These are phyloP conservation scores for Halichoeres trimaculatus DNA, from an alignment of 2,113 vertebrate genomes.

Conservation along the genomic window DNA sequence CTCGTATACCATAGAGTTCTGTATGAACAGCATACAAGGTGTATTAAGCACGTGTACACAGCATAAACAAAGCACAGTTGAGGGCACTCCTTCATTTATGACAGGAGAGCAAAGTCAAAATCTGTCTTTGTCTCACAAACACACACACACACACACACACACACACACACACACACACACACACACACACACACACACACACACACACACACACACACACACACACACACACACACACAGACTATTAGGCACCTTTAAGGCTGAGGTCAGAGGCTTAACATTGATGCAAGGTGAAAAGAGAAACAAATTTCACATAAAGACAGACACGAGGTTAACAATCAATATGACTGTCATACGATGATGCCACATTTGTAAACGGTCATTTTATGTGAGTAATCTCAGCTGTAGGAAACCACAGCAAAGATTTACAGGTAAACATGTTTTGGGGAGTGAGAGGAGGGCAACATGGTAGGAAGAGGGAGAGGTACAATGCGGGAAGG, in stretches of 20 bases:
- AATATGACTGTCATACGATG: neutral
- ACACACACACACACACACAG: neutral
- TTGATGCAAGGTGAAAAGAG: neutral
- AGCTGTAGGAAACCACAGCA: slow-evolving; percentile 7
- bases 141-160: slow-evolving; percentile 1
- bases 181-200: neutral
- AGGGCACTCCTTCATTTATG: slow-evolving; percentile 85
- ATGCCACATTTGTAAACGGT: neutral
- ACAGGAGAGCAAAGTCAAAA: slow-evolving; percentile 76
- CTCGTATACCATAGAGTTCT: neutral
- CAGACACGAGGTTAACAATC: neutral
- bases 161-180: neutral
- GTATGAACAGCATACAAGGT: slow-evolving; percentile 3
- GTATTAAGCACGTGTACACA: slow-evolving; percentile 9
- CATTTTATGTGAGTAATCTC: neutral
- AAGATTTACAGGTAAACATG: slow-evolving; percentile 17
- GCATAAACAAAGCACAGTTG: slow-evolving; percentile 55
- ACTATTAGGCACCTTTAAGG: slow-evolving; percentile 2
- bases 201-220: slow-evolving; percentile 14
- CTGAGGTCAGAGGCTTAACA: neutral
- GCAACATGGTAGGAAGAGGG: slow-evolving; percentile 45
- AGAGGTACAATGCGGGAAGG: slow-evolving; percentile 55
- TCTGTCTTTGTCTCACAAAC: slow-evolving; percentile 10
- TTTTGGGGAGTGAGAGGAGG: slow-evolving; percentile 33
- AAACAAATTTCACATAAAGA: neutral